Evolutionary conservation across 2,888 invertebrate species (phyloP), one percentile per base, ranked within the genome.

Genomic region (Hesperia comma): DNA sequence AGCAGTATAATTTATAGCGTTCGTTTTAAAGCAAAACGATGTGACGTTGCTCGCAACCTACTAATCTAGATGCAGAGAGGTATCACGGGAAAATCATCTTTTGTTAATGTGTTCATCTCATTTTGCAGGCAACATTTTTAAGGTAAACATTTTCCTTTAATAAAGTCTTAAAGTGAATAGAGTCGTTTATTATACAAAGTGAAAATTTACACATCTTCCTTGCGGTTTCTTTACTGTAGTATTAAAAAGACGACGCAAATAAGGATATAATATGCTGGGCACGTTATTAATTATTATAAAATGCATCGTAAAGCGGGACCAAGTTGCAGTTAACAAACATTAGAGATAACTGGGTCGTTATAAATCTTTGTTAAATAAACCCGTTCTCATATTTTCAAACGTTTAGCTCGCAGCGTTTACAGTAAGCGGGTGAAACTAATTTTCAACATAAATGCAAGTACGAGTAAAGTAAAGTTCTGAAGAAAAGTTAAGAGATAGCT

Each of bases 321-420:
- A 61, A 61, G 49, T 57, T 61, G 64, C 64, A 66, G 64, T 63
- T 62, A 66, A 67, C 61, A 61, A 69, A 58, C 69, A 67, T 74
- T 74, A 74, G 74, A 75, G 76, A 79, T 82, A 84, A 84, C 84
- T 83, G 80, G 82, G 74, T 76, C 75, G 73, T 74, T 83, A 86
- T 89, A 88, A 88, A 88, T 90, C 86, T 87, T 88, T 83, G 86
- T 89, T 88, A 86, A 78, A 76, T 79, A 83, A 85, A 82, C 80
- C 84, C 75, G 82, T 78, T 80, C 83, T 86, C 85, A 86, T 90
- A 88, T 87, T 87, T 87, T 61, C 56, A 56, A 67, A 67, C 61
- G 61, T 49, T 67, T 85, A 87, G 85, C 77, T 83, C 80, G 82
- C 81, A 83, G 81, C 81, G 83, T 81, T 84, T 82, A 84, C 81